Evolutionary conservation across 1,140 invertebrate species (phyloP), one percentile per base, ranked within the genome.

Genomic region (Papilio aristodemus): DNA sequence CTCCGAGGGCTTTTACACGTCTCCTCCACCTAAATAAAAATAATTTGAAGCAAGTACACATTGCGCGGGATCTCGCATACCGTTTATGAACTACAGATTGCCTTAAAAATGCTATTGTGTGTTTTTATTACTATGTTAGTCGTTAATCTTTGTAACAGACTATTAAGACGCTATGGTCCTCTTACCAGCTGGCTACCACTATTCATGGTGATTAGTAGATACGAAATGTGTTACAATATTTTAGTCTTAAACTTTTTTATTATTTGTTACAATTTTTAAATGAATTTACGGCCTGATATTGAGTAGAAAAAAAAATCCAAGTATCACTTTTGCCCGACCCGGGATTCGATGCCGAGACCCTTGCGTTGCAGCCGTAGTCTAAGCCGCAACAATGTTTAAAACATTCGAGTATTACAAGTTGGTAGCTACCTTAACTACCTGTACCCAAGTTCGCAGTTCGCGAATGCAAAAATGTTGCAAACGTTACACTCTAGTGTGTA

Each of bases 401-500:
- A 54, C 19, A 54, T 50, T 22, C 43, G 14, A 22, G 43, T 22
- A 25, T 50, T 66, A 66, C 25, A 50, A 41, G 41, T 43, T 66
- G 13, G 58, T 66, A 10, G 25, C 58, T 36, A 38, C 7, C 59
- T 36, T 32, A 64, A 41, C 17, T 43, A 66, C 63, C 22, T 66
- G 63, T 66, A 17, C 36, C 50, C 63, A 66, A 66, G 39, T 38
- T 62, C 14, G 36, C 32, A 62, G 63, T 46, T 66, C 27, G 41
- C 63, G 32, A 32, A 22, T 66, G 43, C 39, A 66, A 66, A 66
- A 62, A 62, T 62, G 59, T 62, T 66, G 43, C 62, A 43, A 54
- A 27, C 62, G n/a, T 66, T 66, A 66, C 62, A 64, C 58, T 37
- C 27, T 37, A 59, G 62, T 64, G 62, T 64, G 59, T 62, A 62